Evolutionary conservation across 92 coral and sea anemone species (phyloP), one percentile per base, ranked within the genome.

Genomic region (Blastomussa wellsi): DNA sequence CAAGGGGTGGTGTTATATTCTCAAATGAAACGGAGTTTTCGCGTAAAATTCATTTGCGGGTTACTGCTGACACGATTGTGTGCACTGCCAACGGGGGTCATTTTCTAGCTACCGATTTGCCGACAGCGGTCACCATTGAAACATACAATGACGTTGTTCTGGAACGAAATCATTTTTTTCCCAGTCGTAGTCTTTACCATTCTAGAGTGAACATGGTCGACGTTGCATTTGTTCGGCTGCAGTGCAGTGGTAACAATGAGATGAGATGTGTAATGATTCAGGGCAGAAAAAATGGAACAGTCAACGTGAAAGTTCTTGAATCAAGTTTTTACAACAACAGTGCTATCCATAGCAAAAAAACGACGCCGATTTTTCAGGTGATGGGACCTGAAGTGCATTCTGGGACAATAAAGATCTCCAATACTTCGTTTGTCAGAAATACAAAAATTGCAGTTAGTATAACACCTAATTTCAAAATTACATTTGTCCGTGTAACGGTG

Each of bases 241-340:
- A 60, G 72, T 78, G 82, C 16, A 62, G 24, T 37, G 41, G 60
- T 59, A 78, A 78, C 51, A 36, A 47, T 24, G 71, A 38, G 15
- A 15, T n/a, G 13, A 60, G 37, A 31, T 38, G 82, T 24, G 0
- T 78, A 38, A 78, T 37, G 60, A 39, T 78, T 22, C 38, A 10
- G 1, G 41, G 82, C 33, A 60, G 67, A 7, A 67, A 16, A 37
- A 78, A 78, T n/a, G 42, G 10, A 78, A 60, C 72, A 60, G 31
- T 60, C n/a, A 7, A 36, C 11, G 31, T 78, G 5, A 78, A 26
- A 6, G 82, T 78, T 1, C 51, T 26, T 4, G 72, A 44, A n/a
- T 78, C 82, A n/a, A 14, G 72, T 15, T 59, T 78, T 49, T 62
- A 78, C 82, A 67, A 78, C 37, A 78, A 78, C 72, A 78, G 37